Evolutionary conservation across 2,888 invertebrate genomes (phyloP), one percentile per base, ranked within the genome.

Genomic region (Synergus japonicus): DNA sequence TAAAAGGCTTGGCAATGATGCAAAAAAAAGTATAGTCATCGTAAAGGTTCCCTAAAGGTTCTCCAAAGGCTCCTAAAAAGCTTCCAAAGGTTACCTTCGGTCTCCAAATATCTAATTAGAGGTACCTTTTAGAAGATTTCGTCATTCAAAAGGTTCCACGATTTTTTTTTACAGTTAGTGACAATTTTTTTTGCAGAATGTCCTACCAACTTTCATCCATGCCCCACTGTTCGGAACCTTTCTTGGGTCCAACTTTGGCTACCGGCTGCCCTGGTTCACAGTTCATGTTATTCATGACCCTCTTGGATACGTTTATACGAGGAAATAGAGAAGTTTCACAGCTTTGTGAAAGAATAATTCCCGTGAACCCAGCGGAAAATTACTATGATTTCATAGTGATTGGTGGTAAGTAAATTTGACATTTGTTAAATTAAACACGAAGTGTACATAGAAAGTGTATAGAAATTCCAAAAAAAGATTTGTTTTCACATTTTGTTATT

Each of bases 361-460:
- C 94, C 9, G 90, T 86, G 76, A 89, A 92, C 1, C 88, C 88
- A 0, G 92, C 93, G 1, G 94, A 94, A 77, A 89, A 92, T 0
- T 93, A 92, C 77, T 96, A 95, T 84, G 95, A 96, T 88, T 96
- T 95, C 86, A 93, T 95, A 46, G 95, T 95, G 8, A 92, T 95
- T 13, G 96, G 95, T 0, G 95, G 92, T 92, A 79, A 89, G 91
- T 89, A 85, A n/a, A 65, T 77, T 29, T 13, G 2, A n/a, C n/a
- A 12, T n/a, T 54, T n/a, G 15, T 2, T 54, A 1, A 54, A n/a
- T 54, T 49, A 12, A n/a, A n/a, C 7, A 54, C 2, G 54, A 54
- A 8, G 29, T 29, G 29, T 29, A 29, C 3, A 29, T 3, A 29
- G 3, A 22, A 29, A 29, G 3, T 29, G 22, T 29, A 29, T 29